Base-by-base conservation (phyloP, 2,888 invertebrate species). In the Pelosia muscerda region DNA sequence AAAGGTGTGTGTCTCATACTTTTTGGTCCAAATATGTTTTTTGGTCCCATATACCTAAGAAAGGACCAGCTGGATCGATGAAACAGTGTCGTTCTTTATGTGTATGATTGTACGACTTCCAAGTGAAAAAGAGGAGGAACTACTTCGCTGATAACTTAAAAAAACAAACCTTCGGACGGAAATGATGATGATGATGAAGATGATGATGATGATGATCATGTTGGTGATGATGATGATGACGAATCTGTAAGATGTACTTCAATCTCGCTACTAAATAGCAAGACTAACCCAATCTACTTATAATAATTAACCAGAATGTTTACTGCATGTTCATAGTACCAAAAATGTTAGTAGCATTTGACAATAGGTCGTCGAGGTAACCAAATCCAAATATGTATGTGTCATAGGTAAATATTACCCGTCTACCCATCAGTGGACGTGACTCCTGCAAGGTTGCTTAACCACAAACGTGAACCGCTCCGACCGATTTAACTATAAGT, bases 391-490 rank as follows among this genome's bases (percentile, higher is more conserved):
- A 56, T 38, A 38, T 56, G 19, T 26, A 10, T 49, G 10, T n/a
- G 23, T 65, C 28, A 28, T 19, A 59, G 63, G 22, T n/a, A n/a
- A 6, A 55, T 25, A 54, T 55, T 60, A 25, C 53, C 26, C 28
- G 59, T 56, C 38, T 62, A 38, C 53, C 38, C 55, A 38, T 42
- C 49, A 10, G n/a, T 34, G 61, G 31, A 69, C 61, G 65, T 69
- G 69, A 65, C 62, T 53, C 56, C 57, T 56, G 11, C 65, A 65
- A 64, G 60, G 56, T 62, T 64, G 28, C 55, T 42, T 60, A 28
- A 64, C 60, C 63, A 62, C 68, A 55, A 56, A 38, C 19, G 26
- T n/a, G 26, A 53, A 57, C 31, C n/a, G 54, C 31, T 26, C 25
- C 62, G 31, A n/a, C 54, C 63, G 22, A 55, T 56, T 58, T 58